Evolutionary conservation across 2,797 vertebrate species (phyloP), one percentile per base, ranked within the genome.

Genomic region (Amblyopsis hoosieri): DNA sequence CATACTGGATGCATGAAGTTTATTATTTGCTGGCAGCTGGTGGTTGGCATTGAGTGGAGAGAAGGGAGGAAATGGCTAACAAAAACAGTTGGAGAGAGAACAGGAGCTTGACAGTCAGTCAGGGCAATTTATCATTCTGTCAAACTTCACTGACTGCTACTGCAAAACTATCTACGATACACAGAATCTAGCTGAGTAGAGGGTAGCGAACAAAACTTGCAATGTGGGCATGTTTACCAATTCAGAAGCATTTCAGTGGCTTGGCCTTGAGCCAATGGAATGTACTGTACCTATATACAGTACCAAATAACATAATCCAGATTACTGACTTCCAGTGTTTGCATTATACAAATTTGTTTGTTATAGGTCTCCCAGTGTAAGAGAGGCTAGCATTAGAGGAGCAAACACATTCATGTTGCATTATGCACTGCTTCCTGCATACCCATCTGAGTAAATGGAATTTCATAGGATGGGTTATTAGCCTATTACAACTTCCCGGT

Each of bases 41-140:
- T 68, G 79, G 64, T 77, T 83, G 83, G 77, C 76, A 80, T 75
- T 63, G 77, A 60, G 64, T 62, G 65, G 68, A 69, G 64, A 78
- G 55, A 60, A 59, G 49, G 48, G 42, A 58, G 57, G 67, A 64
- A 85, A 83, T 81, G 76, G 79, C 74, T 83, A 85, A 89, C 79
- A 82, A 67, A 87, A 87, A 84, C 70, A 86, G 73, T 78, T 72
- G 7, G 76, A 75, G 71, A 71, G 81, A 80, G 84, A 89, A 85
- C 69, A 80, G 55, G 60, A 89, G 81, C 76, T 81, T 90, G 87
- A 89, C 90, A 90, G 85, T 87, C 80, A 84, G 83, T 91, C 85
- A 78, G 75, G 75, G 86, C 77, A 90, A 91, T 90, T 89, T 87
- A 91, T 89, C 86, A 89, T 88, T 75, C 84, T 91, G 86, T 91